These are phyloP conservation scores for Oeneis ivallda DNA, from an alignment of 2,888 invertebrate genomes.

Conservation along the genomic window DNA sequence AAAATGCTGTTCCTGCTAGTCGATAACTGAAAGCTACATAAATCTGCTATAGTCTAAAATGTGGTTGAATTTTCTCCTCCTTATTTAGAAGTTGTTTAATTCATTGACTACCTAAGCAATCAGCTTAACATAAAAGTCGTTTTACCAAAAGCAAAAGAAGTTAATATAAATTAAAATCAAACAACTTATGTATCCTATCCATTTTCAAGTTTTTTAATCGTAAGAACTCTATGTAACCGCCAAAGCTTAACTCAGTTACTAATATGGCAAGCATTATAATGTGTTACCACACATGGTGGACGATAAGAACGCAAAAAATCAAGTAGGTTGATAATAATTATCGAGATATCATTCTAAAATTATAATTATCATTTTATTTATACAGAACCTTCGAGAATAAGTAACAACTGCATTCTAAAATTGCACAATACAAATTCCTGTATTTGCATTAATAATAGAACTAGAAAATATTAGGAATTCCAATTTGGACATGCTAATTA, in stretches of 20 bases:
- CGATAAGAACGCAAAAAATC: constrained; percentile 26
- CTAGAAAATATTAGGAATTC: constrained; percentile 7
- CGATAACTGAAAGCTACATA: no score
- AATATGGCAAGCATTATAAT: constrained; percentile 23
- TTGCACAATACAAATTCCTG: constrained; percentile 12
- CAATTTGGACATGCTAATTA: neutral
- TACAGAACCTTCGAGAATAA: constrained; percentile 15
- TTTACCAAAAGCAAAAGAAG: no score
- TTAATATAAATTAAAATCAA: no score
- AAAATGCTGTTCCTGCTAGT: no score
- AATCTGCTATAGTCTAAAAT: no score
- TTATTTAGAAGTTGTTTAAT: no score
- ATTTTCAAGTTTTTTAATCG: neutral
- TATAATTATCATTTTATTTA: constrained; percentile 1
- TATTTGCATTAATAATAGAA: constrained; percentile 8
- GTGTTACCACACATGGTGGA: constrained; percentile 23
- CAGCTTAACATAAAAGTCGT: no score
- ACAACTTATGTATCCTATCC: no score
- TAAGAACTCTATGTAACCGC: constrained; percentile 8
- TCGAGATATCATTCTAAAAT: constrained; percentile 17
- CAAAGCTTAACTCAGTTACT: constrained; percentile 25
- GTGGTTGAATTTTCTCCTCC: no score
- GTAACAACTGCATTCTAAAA: constrained; percentile 14
- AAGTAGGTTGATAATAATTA: constrained; percentile 16
- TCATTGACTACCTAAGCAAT: no score